Evolutionary conservation across 1,140 invertebrate species (phyloP).

Genomic region (Vollenhovia emeryi): DNA sequence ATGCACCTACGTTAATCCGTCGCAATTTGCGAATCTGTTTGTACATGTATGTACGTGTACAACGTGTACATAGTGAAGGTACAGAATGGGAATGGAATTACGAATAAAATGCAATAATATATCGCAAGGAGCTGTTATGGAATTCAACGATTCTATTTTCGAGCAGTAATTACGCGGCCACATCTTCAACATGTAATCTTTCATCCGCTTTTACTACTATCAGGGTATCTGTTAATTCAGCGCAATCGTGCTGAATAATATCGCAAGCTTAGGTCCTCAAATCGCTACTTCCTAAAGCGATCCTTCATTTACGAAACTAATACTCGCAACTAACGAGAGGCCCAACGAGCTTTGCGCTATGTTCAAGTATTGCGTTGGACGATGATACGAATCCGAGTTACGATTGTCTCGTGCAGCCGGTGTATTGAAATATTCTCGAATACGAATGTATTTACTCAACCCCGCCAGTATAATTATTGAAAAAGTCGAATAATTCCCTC

Average conservation of each 20-base stretch:
- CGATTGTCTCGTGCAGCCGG: neutral
- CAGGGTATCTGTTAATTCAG: no score
- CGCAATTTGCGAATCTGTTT: slow-evolving; percentile 67
- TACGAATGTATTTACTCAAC: neutral
- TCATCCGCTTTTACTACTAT: neutral
- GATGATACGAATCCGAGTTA: neutral
- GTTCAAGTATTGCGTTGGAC: neutral
- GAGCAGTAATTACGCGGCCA: slow-evolving; percentile 12
- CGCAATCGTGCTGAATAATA: neutral
- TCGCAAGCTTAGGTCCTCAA: neutral
- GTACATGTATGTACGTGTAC: no score
- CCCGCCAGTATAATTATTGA: neutral
- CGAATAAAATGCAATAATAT: slow-evolving; percentile 46
- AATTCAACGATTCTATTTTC: slow-evolving; percentile 46
- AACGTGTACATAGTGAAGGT: slow-evolving; percentile 19
- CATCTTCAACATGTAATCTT: slow-evolving; percentile 4
- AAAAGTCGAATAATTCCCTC: neutral
- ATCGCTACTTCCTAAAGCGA: neutral
- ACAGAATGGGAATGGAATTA: slow-evolving; percentile 36
- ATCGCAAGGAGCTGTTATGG: slow-evolving; percentile 34
- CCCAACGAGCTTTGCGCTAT: neutral
- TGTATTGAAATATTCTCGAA: slow-evolving; percentile 6
- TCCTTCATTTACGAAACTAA: neutral
- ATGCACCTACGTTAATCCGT: slow-evolving; percentile 57
- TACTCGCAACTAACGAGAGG: neutral